Evolutionary conservation across 2,113 vertebrate species (phyloP).

Genomic region (Chrysemys picta): DNA sequence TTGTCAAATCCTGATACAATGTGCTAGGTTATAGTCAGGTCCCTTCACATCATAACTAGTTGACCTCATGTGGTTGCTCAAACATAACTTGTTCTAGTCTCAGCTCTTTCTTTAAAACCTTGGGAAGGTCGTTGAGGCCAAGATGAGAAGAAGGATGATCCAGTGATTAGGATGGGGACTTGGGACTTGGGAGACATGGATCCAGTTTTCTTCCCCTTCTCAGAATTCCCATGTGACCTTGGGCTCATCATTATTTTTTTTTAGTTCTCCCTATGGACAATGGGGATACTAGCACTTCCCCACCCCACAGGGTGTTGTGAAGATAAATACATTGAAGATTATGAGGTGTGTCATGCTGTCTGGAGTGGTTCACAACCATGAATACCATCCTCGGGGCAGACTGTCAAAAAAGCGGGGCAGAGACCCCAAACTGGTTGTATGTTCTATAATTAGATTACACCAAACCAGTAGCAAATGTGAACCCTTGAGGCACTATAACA

Average conservation of each 20-base stretch:
- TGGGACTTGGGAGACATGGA: background rate
- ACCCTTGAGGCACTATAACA: background rate
- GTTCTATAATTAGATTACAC: background rate
- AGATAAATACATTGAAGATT: background rate
- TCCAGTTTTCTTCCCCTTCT: background rate
- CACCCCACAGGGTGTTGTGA: background rate
- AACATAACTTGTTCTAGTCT: background rate
- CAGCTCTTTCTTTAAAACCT: background rate
- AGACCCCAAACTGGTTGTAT: background rate
- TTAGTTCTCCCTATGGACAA: background rate
- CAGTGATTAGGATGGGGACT: background rate
- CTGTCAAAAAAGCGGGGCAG: background rate
- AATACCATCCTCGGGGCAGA: background rate
- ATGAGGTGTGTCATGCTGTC: background rate
- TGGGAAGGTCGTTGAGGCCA: background rate
- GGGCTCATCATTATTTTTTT: background rate
- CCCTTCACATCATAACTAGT: background rate
- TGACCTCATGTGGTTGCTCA: background rate
- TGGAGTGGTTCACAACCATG: background rate
- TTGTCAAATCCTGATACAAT: background rate
- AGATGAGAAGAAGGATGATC: background rate
- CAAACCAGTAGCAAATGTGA: background rate
- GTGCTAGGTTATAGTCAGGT: background rate
- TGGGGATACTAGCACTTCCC: background rate
- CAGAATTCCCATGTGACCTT: background rate